Conservation (phyloP, 2,888 invertebrate genomes). For the Cryptus viduatorius region DNA sequence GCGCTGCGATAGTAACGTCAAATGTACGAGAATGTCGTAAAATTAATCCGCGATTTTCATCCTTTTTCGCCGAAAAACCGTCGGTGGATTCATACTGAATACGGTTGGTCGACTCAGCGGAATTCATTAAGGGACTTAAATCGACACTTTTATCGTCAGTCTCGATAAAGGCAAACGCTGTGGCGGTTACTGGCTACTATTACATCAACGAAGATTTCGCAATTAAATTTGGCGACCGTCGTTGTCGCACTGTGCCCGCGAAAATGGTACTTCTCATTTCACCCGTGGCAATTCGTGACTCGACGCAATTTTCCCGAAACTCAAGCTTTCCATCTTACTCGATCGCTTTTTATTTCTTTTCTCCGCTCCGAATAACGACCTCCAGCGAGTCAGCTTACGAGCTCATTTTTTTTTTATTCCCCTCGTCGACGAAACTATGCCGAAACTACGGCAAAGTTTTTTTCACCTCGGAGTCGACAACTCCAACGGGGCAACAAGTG, state of each 20-base stretch:
- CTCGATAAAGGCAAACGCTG: neutral
- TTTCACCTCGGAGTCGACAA: neutral
- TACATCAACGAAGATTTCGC: slow-evolving; percentile 16
- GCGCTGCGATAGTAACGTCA: neutral
- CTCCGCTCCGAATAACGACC: neutral
- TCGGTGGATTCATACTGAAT: neutral
- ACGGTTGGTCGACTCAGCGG: neutral
- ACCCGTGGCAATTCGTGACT: neutral
- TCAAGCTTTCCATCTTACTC: slow-evolving; percentile 10
- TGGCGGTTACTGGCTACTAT: neutral
- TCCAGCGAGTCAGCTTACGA: neutral
- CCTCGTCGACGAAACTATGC: neutral
- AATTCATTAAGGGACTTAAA: slow-evolving; percentile 11
- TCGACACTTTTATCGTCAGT: neutral
- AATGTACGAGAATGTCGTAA: slow-evolving; percentile 6
- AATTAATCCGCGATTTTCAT: neutral
- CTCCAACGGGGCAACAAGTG: slow-evolving; percentile 29
- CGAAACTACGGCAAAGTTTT: neutral
- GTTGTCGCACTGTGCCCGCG: neutral
- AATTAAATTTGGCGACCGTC: slow-evolving; percentile 2
- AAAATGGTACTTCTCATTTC: slow-evolving; percentile 12
- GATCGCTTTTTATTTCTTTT: slow-evolving; percentile 9
- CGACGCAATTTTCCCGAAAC: neutral
- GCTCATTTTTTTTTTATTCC: neutral
- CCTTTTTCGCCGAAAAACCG: neutral